phyloP scores from a whole-genome alignment of 92 coral and sea anemone species.

The Palythoa grandis region DNA sequence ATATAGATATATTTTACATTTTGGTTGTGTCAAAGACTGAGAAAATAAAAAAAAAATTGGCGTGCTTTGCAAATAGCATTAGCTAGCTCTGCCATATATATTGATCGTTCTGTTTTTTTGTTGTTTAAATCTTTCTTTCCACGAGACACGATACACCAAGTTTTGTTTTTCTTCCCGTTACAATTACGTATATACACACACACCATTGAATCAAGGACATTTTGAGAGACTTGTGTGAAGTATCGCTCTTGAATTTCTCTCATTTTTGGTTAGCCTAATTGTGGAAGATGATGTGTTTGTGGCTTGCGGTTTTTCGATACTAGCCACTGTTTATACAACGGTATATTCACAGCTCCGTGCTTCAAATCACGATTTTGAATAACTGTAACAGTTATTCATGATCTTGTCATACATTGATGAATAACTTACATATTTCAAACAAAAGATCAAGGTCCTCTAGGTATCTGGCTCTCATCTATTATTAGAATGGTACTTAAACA shows the following conservation, averaged over 20 bases:
- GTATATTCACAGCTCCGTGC: background rate
- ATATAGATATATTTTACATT: background rate
- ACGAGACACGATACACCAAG: background rate
- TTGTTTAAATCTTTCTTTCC: background rate
- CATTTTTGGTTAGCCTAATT: conserved; percentile 34
- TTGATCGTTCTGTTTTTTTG: background rate
- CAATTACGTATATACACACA: conserved; percentile 1
- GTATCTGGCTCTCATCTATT: background rate
- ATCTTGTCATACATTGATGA: background rate
- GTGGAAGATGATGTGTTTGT: conserved; percentile 27
- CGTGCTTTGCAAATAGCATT: background rate
- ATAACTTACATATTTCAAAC: background rate
- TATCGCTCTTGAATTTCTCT: background rate
- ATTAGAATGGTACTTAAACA: background rate
- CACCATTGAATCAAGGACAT: conserved; percentile 8
- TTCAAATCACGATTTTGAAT: conserved; percentile 2
- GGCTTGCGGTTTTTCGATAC: conserved; percentile 33
- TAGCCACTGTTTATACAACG: conserved; percentile 19
- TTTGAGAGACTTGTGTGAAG: conserved; percentile 3
- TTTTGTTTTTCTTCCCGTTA: background rate
- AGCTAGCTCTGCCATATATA: background rate
- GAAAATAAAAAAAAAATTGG: background rate
- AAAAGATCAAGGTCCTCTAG: background rate
- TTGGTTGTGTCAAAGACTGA: background rate
- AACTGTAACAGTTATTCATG: background rate